Evolutionary conservation across 2,888 invertebrate genomes (phyloP).

Genomic region (Leistus spinibarbis): DNA sequence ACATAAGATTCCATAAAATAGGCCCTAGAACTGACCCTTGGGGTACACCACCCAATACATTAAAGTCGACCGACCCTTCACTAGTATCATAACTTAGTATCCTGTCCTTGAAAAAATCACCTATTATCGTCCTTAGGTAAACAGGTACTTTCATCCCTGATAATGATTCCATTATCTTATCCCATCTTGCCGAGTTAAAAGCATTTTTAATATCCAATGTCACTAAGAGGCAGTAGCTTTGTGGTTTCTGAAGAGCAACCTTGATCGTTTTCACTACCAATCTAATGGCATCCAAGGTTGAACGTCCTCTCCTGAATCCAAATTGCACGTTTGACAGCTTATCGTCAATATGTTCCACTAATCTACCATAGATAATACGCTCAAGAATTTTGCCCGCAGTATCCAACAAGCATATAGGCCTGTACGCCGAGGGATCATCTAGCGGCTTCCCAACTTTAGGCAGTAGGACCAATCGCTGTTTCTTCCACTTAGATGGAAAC

Average conservation of each 20-base stretch:
- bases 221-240: slow-evolving; percentile 6
- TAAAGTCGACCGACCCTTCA: background rate
- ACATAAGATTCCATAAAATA: slow-evolving; percentile 34
- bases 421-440: slow-evolving; percentile 9
- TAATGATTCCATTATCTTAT: slow-evolving; percentile 15
- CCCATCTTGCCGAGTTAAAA: slow-evolving; percentile 41
- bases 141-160: slow-evolving; percentile 2
- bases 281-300: slow-evolving; percentile 30
- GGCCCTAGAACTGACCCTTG: slow-evolving; percentile 41
- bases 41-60: slow-evolving; percentile 36
- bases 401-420: slow-evolving; percentile 41
- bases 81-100: slow-evolving; percentile 14
- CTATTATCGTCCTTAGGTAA: slow-evolving; percentile 24
- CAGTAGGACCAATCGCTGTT: slow-evolving; percentile 40
- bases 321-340: slow-evolving; percentile 29
- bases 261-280: background rate
- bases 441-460: slow-evolving; percentile 15
- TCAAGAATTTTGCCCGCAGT: slow-evolving; percentile 36
- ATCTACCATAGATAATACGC: slow-evolving; percentile 19
- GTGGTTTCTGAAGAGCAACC: background rate
- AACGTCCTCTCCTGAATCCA: slow-evolving; percentile 40
- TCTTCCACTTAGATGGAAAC: slow-evolving; percentile 43
- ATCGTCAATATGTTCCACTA: slow-evolving; percentile 27
- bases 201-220: slow-evolving; percentile 34
- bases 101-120: slow-evolving; percentile 20